Evolutionary conservation across 2,797 vertebrate genomes (phyloP).

Genomic region (Aselliscus stoliczkanus): DNA sequence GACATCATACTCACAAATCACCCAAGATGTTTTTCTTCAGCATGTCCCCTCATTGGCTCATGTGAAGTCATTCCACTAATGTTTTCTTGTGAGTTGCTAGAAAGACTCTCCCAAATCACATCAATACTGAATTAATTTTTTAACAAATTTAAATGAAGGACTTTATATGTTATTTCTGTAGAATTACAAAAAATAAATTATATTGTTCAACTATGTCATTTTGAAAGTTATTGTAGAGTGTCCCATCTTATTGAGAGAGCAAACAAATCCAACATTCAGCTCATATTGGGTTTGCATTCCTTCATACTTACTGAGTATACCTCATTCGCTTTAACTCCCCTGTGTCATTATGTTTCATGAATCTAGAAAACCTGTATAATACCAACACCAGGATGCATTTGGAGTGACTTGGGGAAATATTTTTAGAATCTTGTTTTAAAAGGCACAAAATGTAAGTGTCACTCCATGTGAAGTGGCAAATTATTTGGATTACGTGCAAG

Average conservation of each 20-base stretch:
- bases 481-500: slow-evolving; percentile 77
- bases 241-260: slow-evolving; percentile 27
- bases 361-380: slow-evolving; percentile 66
- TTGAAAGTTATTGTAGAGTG: background rate
- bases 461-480: slow-evolving; percentile 73
- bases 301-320: background rate
- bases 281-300: background rate
- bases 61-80: background rate
- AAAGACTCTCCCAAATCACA: background rate
- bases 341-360: slow-evolving; percentile 62
- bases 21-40: background rate
- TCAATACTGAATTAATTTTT: background rate
- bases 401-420: slow-evolving; percentile 56
- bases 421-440: slow-evolving; percentile 77
- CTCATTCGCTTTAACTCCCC: background rate
- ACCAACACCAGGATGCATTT: slow-evolving; percentile 62
- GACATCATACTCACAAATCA: background rate
- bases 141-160: background rate
- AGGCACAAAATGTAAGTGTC: slow-evolving; percentile 54
- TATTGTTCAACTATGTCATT: background rate
- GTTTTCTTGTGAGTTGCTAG: background rate
- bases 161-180: background rate
- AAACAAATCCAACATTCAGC: slow-evolving; percentile 48
- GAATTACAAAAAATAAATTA: background rate
- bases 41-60: background rate